Evolutionary conservation across 2,888 invertebrate genomes (phyloP), one percentile per base, ranked within the genome.

Genomic region (Drosophila tanythrix): DNA sequence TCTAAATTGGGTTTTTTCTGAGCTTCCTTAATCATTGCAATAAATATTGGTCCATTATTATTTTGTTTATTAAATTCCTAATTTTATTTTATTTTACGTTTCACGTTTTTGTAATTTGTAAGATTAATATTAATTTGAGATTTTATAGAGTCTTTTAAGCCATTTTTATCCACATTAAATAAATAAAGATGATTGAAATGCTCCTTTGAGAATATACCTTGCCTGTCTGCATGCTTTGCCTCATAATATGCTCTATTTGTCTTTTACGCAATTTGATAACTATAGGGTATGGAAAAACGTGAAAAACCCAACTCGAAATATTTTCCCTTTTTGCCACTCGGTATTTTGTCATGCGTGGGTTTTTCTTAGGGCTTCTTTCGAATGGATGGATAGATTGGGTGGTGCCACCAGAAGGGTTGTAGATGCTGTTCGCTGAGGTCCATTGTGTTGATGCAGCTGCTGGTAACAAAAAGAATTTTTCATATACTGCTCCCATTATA

Each of bases 311-410:
- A 31, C 38, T 59, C 29, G 51, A 57, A 79, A 69, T 73, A 79
- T 76, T 69, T 75, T 65, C 40, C 69, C 73, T 21, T 66, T 74
- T 73, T 76, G 62, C 70, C 83, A 83, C 80, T 88, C 86, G 82
- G 83, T 83, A 85, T 86, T 85, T 84, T 85, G 88, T 85, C 88
- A 85, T 85, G 85, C 85, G 88, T 85, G 85, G 81, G 78, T 86
- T 88, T 75, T 80, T 62, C 72, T 81, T 70, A 70, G 55, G 70
- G 70, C 58, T 61, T 31, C 61, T 58, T 66, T 31, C 48, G 43
- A 51, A 40, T 33, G 73, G 52, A 25, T 25, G 43, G 46, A 40
- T 29, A 68, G 35, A 43, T 66, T 38, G 27, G 56, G 27, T n/a
- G 38, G n/a, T 3, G 38, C 13, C 56, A 56, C 38, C 13, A 46